These are phyloP conservation scores for Geotrupes spiniger DNA, from an alignment of 2,888 invertebrate species.

Conservation along the genomic window DNA sequence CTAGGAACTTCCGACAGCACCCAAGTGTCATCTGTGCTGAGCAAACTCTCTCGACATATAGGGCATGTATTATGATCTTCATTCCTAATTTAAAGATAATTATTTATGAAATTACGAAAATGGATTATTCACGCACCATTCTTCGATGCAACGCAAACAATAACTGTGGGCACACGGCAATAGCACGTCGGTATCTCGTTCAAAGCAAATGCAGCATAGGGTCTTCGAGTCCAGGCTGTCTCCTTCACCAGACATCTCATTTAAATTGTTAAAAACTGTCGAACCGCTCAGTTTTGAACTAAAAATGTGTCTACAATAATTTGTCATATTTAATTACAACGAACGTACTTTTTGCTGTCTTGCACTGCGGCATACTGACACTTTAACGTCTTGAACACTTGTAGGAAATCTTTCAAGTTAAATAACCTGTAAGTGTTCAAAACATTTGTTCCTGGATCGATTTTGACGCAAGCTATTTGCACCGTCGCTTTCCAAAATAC, in stretches of 20 bases:
- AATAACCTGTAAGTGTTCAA: conserved; percentile 57
- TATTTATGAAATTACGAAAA: conserved; percentile 19
- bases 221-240: conserved; percentile 37
- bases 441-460: conserved; percentile 47
- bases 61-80: conserved; percentile 68
- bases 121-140: conserved; percentile 56
- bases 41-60: conserved; percentile 62
- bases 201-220: conserved; percentile 73
- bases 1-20: conserved; percentile 62
- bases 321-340: conserved; percentile 12
- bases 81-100: conserved; percentile 53
- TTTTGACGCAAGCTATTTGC: conserved; percentile 62
- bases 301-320: conserved; percentile 1
- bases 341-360: conserved; percentile 37
- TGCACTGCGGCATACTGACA: conserved; percentile 48
- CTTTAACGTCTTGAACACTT: conserved; percentile 57
- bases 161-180: conserved; percentile 70
- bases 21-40: conserved; percentile 65
- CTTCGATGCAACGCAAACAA: conserved; percentile 68
- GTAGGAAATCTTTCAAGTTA: conserved; percentile 62
- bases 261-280: conserved; percentile 46
- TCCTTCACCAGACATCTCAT: conserved; percentile 23
- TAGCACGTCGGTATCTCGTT: conserved; percentile 64
- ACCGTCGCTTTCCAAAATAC: conserved; percentile 69
- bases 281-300: conserved; percentile 41